Conservation (phyloP, 1,140 invertebrate genomes). For the Drosophila nebulosa region DNA sequence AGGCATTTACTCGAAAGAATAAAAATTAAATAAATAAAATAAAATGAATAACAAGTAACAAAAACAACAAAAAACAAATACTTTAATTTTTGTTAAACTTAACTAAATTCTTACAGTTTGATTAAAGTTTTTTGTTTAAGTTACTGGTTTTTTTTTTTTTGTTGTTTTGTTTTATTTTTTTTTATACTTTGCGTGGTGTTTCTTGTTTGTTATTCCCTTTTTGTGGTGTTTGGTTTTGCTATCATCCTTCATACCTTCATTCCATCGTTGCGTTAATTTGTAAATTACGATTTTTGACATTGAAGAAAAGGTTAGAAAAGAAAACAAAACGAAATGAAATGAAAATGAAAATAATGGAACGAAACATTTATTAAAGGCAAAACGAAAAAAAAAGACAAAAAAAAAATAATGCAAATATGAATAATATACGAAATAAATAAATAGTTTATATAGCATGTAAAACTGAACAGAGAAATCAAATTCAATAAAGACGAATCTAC, state of each 20-base stretch:
- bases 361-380: background rate
- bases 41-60: background rate
- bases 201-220: background rate
- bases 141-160: too few species aligned
- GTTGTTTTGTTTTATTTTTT: background rate
- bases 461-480: conserved; percentile 78
- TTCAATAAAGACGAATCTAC: conserved; percentile 78
- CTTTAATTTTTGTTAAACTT: conserved; percentile 41
- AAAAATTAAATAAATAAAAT: conserved; percentile 24
- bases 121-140: conserved; percentile 10
- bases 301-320: background rate
- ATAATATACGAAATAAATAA: conserved; percentile 61
- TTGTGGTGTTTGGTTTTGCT: background rate
- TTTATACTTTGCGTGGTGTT: too few species aligned
- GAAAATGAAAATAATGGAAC: conserved; percentile 1
- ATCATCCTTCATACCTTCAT: background rate
- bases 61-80: background rate
- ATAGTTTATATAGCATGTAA: conserved; percentile 77
- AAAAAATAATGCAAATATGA: conserved; percentile 53
- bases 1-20: conserved; percentile 8
- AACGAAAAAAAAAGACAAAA: background rate
- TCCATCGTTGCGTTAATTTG: conserved; percentile 5
- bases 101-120: conserved; percentile 26
- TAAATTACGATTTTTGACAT: conserved; percentile 10
- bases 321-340: background rate